Percentiles rank a stretch among this genome's conserved stretches.
phyloP scores from a whole-genome alignment of 37 sponge, comb jelly and placozoan genomes.

The Oopsacas minuta region DNA sequence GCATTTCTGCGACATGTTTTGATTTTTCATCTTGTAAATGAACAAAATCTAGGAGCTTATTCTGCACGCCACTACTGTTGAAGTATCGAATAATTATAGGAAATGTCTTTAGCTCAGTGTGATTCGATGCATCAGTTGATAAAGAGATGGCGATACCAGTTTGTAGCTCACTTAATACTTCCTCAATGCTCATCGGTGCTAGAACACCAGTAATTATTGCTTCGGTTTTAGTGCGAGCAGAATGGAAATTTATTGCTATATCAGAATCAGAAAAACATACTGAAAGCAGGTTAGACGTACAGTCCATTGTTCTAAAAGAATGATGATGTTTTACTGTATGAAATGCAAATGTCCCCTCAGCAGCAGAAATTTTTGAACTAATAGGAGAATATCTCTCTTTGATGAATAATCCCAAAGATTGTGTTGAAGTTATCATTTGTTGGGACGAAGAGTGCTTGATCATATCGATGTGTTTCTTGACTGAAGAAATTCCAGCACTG shows the following conservation, averaged over 20 bases:
- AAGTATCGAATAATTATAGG: slow-evolving; percentile 2
- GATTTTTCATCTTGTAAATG: background rate
- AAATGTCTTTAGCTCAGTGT: background rate
- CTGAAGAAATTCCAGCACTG: background rate
- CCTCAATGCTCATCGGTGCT: background rate
- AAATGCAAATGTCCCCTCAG: background rate
- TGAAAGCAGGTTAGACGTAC: background rate
- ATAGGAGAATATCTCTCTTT: background rate
- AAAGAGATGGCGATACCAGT: background rate
- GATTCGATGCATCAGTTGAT: slow-evolving; percentile 8
- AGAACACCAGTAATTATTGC: slow-evolving; percentile 3
- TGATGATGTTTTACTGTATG: slow-evolving; percentile 11
- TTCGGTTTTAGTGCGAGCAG: background rate
- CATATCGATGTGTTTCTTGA: background rate
- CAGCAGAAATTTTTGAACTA: background rate
- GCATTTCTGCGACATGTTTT: background rate
- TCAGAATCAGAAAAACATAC: slow-evolving; percentile 15
- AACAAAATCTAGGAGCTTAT: slow-evolving; percentile 1
- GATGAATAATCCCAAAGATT: background rate
- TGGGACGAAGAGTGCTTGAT: background rate
- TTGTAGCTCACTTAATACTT: background rate
- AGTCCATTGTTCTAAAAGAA: slow-evolving; percentile 5
- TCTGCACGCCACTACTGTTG: background rate
- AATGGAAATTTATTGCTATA: background rate
- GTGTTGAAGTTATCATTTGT: background rate